Percentiles rank a stretch among this genome's conserved stretches.
phyloP scores from a whole-genome alignment of 2,113 vertebrate genomes.

The Anolis carolinensis region DNA sequence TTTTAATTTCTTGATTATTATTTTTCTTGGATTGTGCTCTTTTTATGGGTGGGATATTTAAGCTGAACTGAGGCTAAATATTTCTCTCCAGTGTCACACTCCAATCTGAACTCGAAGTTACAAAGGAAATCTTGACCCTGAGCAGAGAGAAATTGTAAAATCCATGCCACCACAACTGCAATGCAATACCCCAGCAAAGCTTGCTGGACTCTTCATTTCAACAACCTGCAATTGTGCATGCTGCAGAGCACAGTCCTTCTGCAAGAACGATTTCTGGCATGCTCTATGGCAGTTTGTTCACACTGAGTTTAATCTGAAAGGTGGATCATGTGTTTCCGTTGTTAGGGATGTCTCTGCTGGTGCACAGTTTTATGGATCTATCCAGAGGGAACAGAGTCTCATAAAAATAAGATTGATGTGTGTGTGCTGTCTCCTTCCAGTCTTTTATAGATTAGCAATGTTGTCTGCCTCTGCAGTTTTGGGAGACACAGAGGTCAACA shows the following conservation, averaged over 20 bases:
- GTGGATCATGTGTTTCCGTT: background rate
- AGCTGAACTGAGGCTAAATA: background rate
- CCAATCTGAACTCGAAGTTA: background rate
- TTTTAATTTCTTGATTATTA: background rate
- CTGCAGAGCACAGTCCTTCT: background rate
- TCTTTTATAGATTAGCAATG: slow-evolving; percentile 3
- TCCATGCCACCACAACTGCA: background rate
- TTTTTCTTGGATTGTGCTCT: background rate
- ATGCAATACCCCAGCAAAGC: background rate
- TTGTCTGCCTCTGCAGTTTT: background rate
- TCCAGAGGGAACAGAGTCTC: background rate
- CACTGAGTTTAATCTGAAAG: background rate
- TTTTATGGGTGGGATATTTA: background rate
- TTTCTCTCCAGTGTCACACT: background rate
- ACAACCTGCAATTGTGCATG: background rate
- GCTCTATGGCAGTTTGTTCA: background rate
- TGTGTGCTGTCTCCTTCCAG: background rate
- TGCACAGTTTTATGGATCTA: background rate
- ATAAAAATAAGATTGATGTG: slow-evolving; percentile 5
- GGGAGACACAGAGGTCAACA: slow-evolving; percentile 4
- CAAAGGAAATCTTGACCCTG: background rate
- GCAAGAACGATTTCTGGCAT: background rate
- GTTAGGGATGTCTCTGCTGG: background rate
- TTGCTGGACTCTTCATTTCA: background rate
- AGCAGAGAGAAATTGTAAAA: background rate